A percentile compares a stretch with the other conserved stretches of the same genome.
These are phyloP conservation scores for Ptychochromis oligacanthus DNA, from an alignment of 2,113 vertebrate species.

Conservation along the genomic window DNA sequence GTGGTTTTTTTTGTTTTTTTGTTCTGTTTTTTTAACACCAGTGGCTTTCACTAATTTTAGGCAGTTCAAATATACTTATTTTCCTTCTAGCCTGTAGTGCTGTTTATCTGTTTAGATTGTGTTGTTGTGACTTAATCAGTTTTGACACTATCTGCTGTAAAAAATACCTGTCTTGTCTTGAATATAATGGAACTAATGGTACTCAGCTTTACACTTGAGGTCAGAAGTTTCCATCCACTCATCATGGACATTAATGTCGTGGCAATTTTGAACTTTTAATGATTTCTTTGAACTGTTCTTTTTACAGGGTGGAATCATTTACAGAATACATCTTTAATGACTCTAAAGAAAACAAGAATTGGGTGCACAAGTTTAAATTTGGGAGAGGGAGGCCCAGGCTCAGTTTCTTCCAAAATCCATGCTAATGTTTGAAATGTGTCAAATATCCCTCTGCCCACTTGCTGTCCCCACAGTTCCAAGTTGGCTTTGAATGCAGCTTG, in stretches of 20 bases:
- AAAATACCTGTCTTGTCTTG: background rate
- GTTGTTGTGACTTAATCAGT: background rate
- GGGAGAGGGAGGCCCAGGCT: background rate
- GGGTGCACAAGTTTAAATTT: too few species aligned
- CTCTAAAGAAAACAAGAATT: too few species aligned
- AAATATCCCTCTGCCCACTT: conserved; percentile 22
- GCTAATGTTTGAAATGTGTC: conserved; percentile 12
- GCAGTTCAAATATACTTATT: background rate
- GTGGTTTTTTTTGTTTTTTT: too few species aligned
- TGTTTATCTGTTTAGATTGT: accelerated
- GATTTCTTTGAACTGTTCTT: too few species aligned
- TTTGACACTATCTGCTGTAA: background rate
- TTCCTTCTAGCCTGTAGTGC: background rate
- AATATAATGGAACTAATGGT: background rate
- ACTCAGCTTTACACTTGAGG: background rate
- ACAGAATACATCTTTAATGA: too few species aligned
- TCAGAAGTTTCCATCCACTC: too few species aligned
- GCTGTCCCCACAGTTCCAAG: conserved; percentile 13
- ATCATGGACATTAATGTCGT: too few species aligned
- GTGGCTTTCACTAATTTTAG: background rate
- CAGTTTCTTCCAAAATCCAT: background rate
- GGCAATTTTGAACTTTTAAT: too few species aligned
- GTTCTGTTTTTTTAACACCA: background rate
- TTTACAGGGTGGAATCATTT: too few species aligned
- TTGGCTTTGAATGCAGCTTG: conserved; percentile 10